Evolutionary conservation across 2,888 invertebrate species (phyloP).

Genomic region (Epinotia ramella): DNA sequence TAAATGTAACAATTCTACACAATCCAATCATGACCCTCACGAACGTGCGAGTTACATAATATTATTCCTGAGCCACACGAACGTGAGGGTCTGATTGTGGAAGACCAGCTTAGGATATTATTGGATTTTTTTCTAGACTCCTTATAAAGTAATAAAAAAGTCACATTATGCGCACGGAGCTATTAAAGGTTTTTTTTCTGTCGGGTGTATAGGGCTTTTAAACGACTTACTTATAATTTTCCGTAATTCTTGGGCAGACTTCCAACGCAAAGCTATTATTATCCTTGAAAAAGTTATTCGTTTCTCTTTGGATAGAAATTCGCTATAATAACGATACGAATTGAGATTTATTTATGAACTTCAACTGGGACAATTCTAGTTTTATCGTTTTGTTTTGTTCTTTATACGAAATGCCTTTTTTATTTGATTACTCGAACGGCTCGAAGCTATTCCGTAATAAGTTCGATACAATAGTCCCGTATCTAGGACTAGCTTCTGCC

Average conservation of each 20-base stretch:
- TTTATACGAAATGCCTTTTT: slow-evolving; percentile 1
- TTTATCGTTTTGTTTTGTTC: slow-evolving; percentile 35
- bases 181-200: no score
- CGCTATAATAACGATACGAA: slow-evolving; percentile 22
- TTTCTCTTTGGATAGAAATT: slow-evolving; percentile 28
- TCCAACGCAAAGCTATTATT: slow-evolving; percentile 27
- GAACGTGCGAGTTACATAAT: no score
- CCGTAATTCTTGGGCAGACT: slow-evolving; percentile 22
- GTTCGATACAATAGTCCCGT: neutral
- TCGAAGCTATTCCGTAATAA: slow-evolving; percentile 16
- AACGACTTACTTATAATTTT: slow-evolving; percentile 3
- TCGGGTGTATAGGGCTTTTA: no score
- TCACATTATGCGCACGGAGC: no score
- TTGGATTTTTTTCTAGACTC: no score
- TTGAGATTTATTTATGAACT: slow-evolving; percentile 35
- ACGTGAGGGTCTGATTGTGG: no score
- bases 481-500: neutral
- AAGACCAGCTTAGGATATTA: no score
- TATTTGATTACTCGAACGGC: slow-evolving; percentile 14
- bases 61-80: no score
- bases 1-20: no score
- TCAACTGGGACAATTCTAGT: slow-evolving; percentile 21
- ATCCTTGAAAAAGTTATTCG: slow-evolving; percentile 9
- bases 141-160: no score
- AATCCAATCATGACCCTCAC: no score